Evolutionary conservation across 2,797 vertebrate genomes (phyloP).

Genomic region (Xenops minutus): DNA sequence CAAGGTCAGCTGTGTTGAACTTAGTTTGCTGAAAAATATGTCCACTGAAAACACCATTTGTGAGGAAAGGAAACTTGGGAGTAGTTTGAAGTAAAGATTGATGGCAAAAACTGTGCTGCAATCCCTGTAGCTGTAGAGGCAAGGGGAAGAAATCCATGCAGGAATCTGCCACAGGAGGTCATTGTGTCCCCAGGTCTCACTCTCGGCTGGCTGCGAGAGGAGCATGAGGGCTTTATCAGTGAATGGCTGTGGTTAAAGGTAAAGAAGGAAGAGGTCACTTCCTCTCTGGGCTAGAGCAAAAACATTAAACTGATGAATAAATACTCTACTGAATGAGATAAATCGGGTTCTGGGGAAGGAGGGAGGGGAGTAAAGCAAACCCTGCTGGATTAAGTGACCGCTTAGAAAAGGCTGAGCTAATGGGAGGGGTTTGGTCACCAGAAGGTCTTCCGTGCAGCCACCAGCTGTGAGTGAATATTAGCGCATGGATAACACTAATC

Average conservation of each 20-base stretch:
- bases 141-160: neutral
- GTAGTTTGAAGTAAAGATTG: neutral
- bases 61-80: neutral
- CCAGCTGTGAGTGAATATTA: constrained; percentile 28
- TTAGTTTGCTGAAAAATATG: neutral
- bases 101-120: neutral
- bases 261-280: neutral
- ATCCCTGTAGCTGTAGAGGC: neutral
- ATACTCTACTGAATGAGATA: neutral
- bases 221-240: neutral
- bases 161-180: constrained; percentile 57
- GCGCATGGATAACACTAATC: constrained; percentile 49
- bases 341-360: neutral
- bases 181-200: neutral
- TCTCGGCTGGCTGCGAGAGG: neutral
- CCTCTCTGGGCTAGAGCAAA: neutral
- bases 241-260: neutral
- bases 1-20: rapidly evolving
- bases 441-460: neutral
- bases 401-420: neutral
- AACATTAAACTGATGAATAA: constrained; percentile 28
- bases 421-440: neutral
- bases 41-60: neutral
- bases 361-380: neutral
- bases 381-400: neutral